phyloP scores from a whole-genome alignment of 2,888 invertebrate genomes.

The Pyrocoelia pectoralis region DNA sequence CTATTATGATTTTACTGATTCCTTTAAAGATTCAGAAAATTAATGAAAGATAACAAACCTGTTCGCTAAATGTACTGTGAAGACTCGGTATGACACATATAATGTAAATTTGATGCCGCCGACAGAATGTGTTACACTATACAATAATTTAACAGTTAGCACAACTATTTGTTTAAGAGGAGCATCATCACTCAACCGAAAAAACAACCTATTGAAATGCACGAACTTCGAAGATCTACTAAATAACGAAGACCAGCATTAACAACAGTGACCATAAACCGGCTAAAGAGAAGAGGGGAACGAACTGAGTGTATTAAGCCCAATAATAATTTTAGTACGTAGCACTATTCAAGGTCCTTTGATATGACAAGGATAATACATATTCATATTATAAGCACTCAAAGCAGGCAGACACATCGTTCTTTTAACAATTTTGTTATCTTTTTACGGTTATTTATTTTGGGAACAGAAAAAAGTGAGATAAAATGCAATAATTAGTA shows the following conservation, averaged over 20 bases:
- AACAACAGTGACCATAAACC: conserved; percentile 36
- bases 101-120: no score
- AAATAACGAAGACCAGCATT: conserved; percentile 18
- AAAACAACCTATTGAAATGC: conserved; percentile 18
- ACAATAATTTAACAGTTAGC: no score
- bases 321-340: conserved; percentile 37
- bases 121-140: no score
- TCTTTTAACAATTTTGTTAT: conserved; percentile 5
- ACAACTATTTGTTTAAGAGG: no score
- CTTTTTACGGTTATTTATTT: background rate
- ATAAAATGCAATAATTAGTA: no score
- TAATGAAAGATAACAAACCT: no score
- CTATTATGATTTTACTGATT: no score
- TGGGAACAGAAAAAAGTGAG: no score
- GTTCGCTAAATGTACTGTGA: no score
- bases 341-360: conserved; percentile 40
- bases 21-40: no score
- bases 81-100: no score
- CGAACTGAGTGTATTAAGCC: conserved; percentile 44
- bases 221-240: conserved; percentile 28
- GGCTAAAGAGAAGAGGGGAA: conserved; percentile 42
- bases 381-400: conserved; percentile 2
- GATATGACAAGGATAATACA: conserved; percentile 33
- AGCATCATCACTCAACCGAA: conserved; percentile 11
- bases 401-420: conserved; percentile 6